Evolutionary conservation across 2,888 invertebrate species (phyloP), one percentile per base, ranked within the genome.

Genomic region (Omphaloscelis lunosa): DNA sequence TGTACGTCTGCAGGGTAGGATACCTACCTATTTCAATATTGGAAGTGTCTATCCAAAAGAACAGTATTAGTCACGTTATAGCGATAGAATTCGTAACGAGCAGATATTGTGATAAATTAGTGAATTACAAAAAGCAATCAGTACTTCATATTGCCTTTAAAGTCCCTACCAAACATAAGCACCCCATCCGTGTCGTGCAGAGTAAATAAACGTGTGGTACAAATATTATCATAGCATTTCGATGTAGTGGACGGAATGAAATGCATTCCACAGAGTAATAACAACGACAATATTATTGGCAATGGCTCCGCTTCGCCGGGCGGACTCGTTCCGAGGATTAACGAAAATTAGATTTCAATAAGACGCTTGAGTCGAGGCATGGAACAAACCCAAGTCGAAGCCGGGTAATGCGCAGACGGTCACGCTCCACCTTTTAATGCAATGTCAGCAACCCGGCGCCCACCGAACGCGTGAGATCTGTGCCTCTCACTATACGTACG

Each of bases 341-440:
- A 92, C 94, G 95, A 95, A 96, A 96, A 96, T 96, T 96, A 95
- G 95, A 96, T 96, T 96, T 96, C 96, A 96, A 96, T 96, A 96
- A 96, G 95, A 96, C 94, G 95, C 92, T 95, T 94, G 95, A 94
- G 92, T 90, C 94, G 93, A 90, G 91, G 91, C 93, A 92, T 89
- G 93, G 92, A 92, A 93, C 94, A 94, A 94, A 94, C 93, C 94
- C 93, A 93, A 94, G 93, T 92, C 91, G 93, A 93, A 94, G 93
- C 94, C 92, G 93, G 91, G 92, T 92, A 93, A 92, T 91, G 92
- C 92, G 90, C 93, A 93, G 94, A 94, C 94, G 94, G 95, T 94
- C 95, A 95, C 94, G 95, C 92, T 94, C 91, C 91, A 93, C 92
- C 92, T 93, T 93, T 92, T 93, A 95, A 94, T 94, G 95, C 94